A percentile compares a stretch with the other conserved stretches of the same genome.
These are phyloP conservation scores for Corvus moneduloides DNA, from an alignment of 2,113 vertebrate genomes.

Conservation along the genomic window DNA sequence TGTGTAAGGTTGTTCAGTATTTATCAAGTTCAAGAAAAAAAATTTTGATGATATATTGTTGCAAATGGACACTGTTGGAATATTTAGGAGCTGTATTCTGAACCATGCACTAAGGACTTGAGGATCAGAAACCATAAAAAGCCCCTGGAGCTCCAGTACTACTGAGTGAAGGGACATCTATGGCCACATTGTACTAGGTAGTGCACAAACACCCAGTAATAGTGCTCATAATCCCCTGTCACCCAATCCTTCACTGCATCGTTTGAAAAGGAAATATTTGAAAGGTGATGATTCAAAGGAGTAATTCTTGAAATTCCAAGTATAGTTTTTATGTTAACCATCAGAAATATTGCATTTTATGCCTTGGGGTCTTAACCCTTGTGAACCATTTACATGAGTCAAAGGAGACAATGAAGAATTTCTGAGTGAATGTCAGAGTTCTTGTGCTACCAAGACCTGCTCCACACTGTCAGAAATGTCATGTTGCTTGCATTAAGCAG, in stretches of 20 bases:
- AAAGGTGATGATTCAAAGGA: not conserved
- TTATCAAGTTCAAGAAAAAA: not conserved
- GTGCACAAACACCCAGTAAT: not conserved
- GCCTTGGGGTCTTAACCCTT: not conserved
- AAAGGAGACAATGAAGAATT: not conserved
- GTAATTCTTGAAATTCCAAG: constrained; percentile 25
- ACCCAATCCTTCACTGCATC: not conserved
- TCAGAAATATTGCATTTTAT: not conserved
- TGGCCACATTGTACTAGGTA: not conserved
- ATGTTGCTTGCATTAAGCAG: not conserved
- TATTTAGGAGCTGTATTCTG: not conserved
- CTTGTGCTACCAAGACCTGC: not conserved
- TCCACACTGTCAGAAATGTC: not conserved
- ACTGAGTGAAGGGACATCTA: not conserved
- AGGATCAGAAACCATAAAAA: not conserved
- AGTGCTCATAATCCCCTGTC: not conserved
- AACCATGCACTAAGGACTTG: not conserved
- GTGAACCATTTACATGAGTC: not conserved
- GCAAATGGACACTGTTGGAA: not conserved
- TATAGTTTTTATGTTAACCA: not conserved
- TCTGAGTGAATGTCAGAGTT: not conserved
- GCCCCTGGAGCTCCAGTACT: not conserved
- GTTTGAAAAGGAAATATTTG: not conserved
- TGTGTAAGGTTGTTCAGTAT: not conserved
- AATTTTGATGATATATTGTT: not conserved